Percentiles rank a stretch among this genome's conserved stretches.
phyloP scores from a whole-genome alignment of 2,113 vertebrate species.

The Corvus moneduloides region DNA sequence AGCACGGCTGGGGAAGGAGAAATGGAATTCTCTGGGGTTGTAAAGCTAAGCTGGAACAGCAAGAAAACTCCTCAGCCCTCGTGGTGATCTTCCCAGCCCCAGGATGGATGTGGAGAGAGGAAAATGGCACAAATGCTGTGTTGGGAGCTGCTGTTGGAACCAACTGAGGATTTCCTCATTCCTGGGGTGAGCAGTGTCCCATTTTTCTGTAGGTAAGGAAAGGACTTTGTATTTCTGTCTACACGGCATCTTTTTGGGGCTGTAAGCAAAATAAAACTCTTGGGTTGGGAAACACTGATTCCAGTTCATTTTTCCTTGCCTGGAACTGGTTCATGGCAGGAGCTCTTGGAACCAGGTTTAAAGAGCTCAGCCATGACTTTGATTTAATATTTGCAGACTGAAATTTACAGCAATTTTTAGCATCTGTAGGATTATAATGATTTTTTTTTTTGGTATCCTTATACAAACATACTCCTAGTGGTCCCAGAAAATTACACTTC shows the following conservation, averaged over 20 bases:
- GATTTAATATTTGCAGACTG: not conserved
- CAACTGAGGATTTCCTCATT: not conserved
- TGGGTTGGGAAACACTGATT: not conserved
- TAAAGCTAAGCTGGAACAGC: too few species aligned
- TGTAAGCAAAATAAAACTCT: not conserved
- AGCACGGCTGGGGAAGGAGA: not conserved
- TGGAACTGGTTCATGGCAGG: not conserved
- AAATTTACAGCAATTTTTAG: not conserved
- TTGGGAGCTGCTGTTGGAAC: too few species aligned
- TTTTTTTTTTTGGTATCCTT: not conserved
- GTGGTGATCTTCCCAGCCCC: too few species aligned
- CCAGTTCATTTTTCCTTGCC: not conserved
- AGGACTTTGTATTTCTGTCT: not conserved
- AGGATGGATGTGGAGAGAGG: too few species aligned
- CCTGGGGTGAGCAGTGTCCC: rapidly evolving
- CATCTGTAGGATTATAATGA: not conserved
- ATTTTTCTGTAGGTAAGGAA: not conserved
- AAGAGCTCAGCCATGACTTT: not conserved
- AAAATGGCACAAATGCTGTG: too few species aligned
- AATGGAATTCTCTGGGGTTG: too few species aligned
- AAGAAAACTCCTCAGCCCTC: too few species aligned
- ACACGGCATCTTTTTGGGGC: not conserved
- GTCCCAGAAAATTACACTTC: not conserved
- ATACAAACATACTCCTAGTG: not conserved
- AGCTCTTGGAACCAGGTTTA: not conserved